Base-by-base conservation (phyloP, 35 echinoderm and acorn worm species). In the Eucidaris tribuloides region DNA sequence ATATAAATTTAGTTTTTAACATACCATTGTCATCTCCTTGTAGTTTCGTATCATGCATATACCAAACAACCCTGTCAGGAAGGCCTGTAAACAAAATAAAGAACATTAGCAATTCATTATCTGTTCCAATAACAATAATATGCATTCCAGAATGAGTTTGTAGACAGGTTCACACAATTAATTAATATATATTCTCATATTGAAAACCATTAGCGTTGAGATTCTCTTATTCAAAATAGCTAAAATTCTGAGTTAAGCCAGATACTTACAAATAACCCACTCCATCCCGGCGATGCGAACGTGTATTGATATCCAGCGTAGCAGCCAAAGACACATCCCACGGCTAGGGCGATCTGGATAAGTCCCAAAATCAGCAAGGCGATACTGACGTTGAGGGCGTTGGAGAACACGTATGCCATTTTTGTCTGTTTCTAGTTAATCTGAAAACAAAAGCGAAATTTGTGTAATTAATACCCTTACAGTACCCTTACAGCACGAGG, bases 321-420 rank as follows among this genome's bases (percentile, higher is more conserved):
- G 44, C 87, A 94, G 9, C 92, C 92, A 81, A 86, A 94, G 27
- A 81, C 59, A 45, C 92, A 85, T 65, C 92, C 78, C n/a, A 90
- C 78, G 49, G 84, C 89, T 61, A 94, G 72, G 6, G 61, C 55
- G 33, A 89, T 85, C 44, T 90, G 81, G 3, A 90, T 81, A 38
- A 90, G 34, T 44, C 87, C 92, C 31, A 89, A 86, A 4, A 84
- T 60, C 7, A 93, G 76, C 19, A 93, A 42, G 6, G 85, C 66
- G 5, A 93, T 63, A 42, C 79, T 84, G 7, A 82, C 80, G 42
- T 84, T 83, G 68, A 76, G 72, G 52, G 91, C 86, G 86, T 93
- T 93, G 72, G 76, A 81, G 44, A 88, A 93, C 0, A 93, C 91
- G 37, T 93, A 93, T 59, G 91, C 91, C 91, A 93, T 93, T 31